Base-by-base conservation (phyloP, 2,888 invertebrate species). In the Acanthosoma haemorrhoidale region DNA sequence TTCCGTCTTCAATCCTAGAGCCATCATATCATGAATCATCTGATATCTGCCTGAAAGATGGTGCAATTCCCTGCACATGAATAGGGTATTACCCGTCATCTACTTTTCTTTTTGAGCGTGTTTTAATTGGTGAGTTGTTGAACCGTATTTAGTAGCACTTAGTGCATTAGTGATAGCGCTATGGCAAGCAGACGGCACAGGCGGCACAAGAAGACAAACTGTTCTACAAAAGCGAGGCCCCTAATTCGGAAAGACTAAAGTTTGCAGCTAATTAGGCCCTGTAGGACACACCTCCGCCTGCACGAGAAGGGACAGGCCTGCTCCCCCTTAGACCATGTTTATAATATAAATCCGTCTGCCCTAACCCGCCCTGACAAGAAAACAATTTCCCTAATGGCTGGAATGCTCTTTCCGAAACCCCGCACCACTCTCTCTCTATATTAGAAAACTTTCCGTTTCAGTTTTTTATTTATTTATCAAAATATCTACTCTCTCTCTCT, bases 401-500 rank as follows among this genome's bases (percentile, higher is more conserved):
- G 51, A 51, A 51, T 51, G 51, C 25, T 51, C 51, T 51, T 25
- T 51, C 51, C 51, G n/a, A 25, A 51, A 51, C 4, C 51, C 51
- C 51, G 29, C 51, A 13, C 21, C 51, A 18, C 4, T 21, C 51
- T 25, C 51, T 51, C 51, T 51, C 51, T 51, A 51, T 51, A 51
- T 51, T 51, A 51, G 51, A 51, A 51, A 51, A 51, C 51, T 51
- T 51, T 51, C 51, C 51, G 51, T 51, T 51, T 43, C 43, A 43
- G 43, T 51, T 51, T 25, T 25, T 51, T 43, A 51, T 51, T 51
- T 51, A 51, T 51, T 51, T 51, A 51, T 51, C 51, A 51, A 18
- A 21, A 38, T 39, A 38, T 25, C 57, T n/a, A 25, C 78, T 77
- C 78, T n/a, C 78, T 77, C 78, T 77, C 76, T 72, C 74, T 71